phyloP scores from a whole-genome alignment of 2,113 vertebrate species.

The Oncorhynchus masou region DNA sequence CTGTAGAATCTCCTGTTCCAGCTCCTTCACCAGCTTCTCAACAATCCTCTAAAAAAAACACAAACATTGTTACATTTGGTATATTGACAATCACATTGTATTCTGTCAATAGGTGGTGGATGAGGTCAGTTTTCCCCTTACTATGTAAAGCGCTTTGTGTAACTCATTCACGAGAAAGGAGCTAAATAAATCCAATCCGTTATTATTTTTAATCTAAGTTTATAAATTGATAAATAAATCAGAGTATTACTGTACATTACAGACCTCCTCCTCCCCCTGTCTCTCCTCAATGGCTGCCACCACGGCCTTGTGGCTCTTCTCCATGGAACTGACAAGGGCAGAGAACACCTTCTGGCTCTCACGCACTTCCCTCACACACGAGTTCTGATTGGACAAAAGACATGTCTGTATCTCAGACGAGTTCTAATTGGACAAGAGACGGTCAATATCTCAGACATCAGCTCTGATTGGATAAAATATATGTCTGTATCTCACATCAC shows the following conservation, averaged over 20 bases:
- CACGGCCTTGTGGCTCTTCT: conserved; percentile 68
- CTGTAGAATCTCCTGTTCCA: conserved; percentile 66
- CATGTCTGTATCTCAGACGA: no score
- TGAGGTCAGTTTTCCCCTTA: no score
- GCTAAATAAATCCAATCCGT: no score
- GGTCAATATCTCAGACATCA: conserved; percentile 56
- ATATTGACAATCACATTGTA: no score
- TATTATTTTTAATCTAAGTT: no score
- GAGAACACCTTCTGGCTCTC: conserved; percentile 74
- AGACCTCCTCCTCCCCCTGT: conserved; percentile 59
- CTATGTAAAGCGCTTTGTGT: no score
- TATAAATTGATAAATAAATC: no score
- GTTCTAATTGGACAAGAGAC: no score
- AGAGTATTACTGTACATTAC: no score
- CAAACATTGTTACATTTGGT: no score
- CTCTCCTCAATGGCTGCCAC: conserved; percentile 64
- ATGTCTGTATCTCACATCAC: background rate
- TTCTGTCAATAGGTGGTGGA: no score
- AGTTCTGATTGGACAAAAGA: conserved; percentile 55
- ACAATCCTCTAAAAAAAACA: conserved; percentile 41
- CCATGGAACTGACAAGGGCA: conserved; percentile 63
- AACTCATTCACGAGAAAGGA: no score
- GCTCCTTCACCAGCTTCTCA: conserved; percentile 56
- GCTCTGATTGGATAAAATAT: conserved; percentile 48
- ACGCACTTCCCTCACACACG: conserved; percentile 69